phyloP scores from a whole-genome alignment of 2,797 vertebrate species.

The Lepidocolaptes lacrymiger region DNA sequence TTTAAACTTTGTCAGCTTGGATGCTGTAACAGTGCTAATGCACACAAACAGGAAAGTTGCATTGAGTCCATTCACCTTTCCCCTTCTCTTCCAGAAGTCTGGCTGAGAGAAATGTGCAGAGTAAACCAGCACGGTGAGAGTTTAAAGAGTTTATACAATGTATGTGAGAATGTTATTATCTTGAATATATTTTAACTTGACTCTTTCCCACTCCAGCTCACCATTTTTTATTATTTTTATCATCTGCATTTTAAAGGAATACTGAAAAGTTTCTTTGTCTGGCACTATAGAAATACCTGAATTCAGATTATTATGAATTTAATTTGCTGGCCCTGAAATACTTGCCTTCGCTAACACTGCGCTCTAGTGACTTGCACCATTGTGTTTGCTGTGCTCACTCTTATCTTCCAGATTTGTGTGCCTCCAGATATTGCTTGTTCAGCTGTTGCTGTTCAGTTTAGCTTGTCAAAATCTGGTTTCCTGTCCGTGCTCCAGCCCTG shows the following conservation, averaged over 20 bases:
- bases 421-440: conserved; percentile 29
- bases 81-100: background rate
- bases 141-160: background rate
- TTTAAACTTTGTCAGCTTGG: background rate
- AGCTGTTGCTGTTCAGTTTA: conserved; percentile 40
- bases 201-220: no score
- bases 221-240: background rate
- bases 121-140: background rate
- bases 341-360: conserved; percentile 26
- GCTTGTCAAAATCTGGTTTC: background rate
- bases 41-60: background rate
- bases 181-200: background rate
- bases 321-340: background rate
- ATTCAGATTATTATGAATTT: conserved; percentile 5
- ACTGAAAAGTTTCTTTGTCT: conserved; percentile 11
- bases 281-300: background rate
- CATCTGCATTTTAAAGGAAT: background rate
- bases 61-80: background rate
- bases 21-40: background rate
- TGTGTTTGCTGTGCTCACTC: background rate
- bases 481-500: background rate
- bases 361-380: conserved; percentile 36
- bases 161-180: background rate
- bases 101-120: background rate
- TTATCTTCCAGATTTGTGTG: conserved; percentile 52